Evolutionary conservation across 2,888 invertebrate species (phyloP), one percentile per base, ranked within the genome.

Genomic region (Caradrina clavipalpis): DNA sequence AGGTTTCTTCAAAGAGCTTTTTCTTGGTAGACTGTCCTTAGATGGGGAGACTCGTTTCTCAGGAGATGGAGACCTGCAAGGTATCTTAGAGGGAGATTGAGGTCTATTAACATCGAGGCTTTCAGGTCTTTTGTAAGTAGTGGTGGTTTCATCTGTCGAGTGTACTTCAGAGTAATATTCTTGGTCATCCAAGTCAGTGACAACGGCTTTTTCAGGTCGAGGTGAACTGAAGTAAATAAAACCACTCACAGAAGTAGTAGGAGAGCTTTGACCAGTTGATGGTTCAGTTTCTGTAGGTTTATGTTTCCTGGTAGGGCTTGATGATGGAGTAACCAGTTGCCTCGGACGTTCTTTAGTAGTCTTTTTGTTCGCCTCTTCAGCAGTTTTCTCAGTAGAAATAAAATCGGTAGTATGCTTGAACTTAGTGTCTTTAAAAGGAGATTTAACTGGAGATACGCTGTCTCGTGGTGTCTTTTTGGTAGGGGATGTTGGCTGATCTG

Each of bases 201-300:
- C 88, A 64, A 93, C 81, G 39, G 89, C 87, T 50, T 85, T 89
- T 11, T 93, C 89, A 51, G 82, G 79, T 45, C 76, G 84, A 26
- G 94, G 92, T 61, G 94, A 93, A 59, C 93, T 88, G 72, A 92
- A 95, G 75, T 96, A 95, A 42, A 95, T 87, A 82, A 97, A 96
- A 56, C 96, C 97, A 87, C 96, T 97, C 0, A 96, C 96, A 31
- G 95, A 95, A 65, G 96, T 96, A 53, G 96, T 96, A 1, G 96
- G 96, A 58, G 96, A 96, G 71, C 94, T 95, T 86, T 96, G 94
- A 45, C 93, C 95, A 42, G 94, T 95, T 2, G 95, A 95, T 19
- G 93, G 90, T 72, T 90, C 92, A 35, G 88, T 89, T 69, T 95
- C 94, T 45, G 80, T 78, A 15, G 76, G 70, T 81, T 93, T 94